Evolutionary conservation across 2,888 invertebrate species (phyloP).

Genomic region (Tenodera sinensis): DNA sequence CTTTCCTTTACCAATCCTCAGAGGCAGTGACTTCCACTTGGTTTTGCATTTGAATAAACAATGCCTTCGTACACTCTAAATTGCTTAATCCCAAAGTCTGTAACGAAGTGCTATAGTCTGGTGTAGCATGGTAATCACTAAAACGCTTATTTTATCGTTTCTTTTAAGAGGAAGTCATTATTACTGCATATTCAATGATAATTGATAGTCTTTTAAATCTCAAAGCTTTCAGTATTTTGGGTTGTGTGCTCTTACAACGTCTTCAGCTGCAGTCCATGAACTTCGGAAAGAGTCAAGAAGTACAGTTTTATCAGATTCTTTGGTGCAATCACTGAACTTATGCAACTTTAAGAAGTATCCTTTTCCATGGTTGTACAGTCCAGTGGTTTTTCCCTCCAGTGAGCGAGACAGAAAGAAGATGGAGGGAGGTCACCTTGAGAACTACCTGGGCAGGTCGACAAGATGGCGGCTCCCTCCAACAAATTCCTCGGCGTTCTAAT

Average conservation of each 20-base stretch:
- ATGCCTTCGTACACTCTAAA: too few species aligned
- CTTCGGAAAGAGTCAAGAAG: not conserved
- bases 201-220: too few species aligned
- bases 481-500: constrained; percentile 1
- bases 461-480: constrained; percentile 14
- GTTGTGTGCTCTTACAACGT: not conserved
- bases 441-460: constrained; percentile 2
- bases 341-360: not conserved
- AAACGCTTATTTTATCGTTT: too few species aligned
- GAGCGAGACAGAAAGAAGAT: constrained; percentile 5
- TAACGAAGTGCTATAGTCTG: too few species aligned
- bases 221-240: too few species aligned
- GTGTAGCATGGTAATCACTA: too few species aligned
- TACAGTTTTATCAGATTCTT: not conserved
- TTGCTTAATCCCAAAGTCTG: too few species aligned
- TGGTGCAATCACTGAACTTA: not conserved
- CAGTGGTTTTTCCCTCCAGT: not conserved
- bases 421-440: constrained; percentile 28
- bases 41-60: too few species aligned
- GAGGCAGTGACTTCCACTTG: too few species aligned
- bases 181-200: too few species aligned
- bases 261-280: not conserved
- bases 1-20: too few species aligned
- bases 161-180: too few species aligned
- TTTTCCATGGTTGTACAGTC: not conserved